A percentile compares a stretch with the other conserved stretches of the same genome.
Conservation (phyloP, 2,113 vertebrate genomes). For the Dolichotis patagonum region DNA sequence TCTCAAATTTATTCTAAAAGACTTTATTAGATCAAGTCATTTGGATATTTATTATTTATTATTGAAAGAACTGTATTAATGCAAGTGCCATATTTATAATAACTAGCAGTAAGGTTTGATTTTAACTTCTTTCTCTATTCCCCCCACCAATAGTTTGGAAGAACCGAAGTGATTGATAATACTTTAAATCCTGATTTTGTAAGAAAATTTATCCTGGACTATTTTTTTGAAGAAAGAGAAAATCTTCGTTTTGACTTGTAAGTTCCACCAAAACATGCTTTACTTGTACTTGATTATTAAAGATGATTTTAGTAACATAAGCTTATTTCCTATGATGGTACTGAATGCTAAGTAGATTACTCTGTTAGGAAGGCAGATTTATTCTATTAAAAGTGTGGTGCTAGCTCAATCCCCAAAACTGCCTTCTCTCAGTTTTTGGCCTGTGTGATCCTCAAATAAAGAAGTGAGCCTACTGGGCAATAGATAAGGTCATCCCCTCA, state of each 20-base stretch:
- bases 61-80: constrained; percentile 15
- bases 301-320: background rate
- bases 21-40: background rate
- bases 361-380: background rate
- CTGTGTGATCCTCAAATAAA: background rate
- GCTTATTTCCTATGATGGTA: background rate
- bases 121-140: constrained; percentile 61
- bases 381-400: background rate
- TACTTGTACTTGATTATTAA: background rate
- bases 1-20: background rate
- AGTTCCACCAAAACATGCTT: constrained; percentile 83
- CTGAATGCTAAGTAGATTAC: background rate
- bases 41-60: background rate
- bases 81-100: background rate
- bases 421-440: background rate
- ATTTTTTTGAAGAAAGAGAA: constrained; percentile 99
- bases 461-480: background rate
- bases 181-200: constrained; percentile 99
- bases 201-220: constrained; percentile 98
- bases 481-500: background rate
- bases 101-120: background rate
- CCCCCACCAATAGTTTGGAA: constrained; percentile 91
- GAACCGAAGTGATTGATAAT: constrained; percentile 99
- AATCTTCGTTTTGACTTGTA: constrained; percentile 98
- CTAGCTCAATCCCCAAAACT: background rate